Evolutionary conservation across 92 coral and sea anemone genomes (phyloP), one percentile per base, ranked within the genome.

Genomic region (Phenganax subtilis): DNA sequence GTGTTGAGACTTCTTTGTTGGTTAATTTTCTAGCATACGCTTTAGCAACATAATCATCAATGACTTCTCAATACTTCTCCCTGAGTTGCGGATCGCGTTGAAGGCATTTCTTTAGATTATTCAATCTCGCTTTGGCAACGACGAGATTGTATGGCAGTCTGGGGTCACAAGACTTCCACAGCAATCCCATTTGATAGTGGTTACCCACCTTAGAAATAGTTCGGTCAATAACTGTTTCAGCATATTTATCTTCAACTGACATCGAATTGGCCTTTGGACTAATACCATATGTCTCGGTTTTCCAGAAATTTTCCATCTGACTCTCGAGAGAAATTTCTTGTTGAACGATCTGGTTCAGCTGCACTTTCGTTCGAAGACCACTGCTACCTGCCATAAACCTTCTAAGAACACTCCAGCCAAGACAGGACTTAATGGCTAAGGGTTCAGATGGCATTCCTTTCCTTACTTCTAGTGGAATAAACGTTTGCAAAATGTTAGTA

Each of bases 241-340:
- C 84, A 47, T 52, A 51, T 65, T 68, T 70, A 65, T 85, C 87
- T 62, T 85, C 76, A 17, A 76, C 83, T 9, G 77, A 65, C 87
- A 84, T 75, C 37, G 83, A 71, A 66, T 77, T 55, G 57, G 68
- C 29, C 17, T 55, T 44, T 44, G 54, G 67, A 15, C 25, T 27
- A 16, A 62, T 54, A 51, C 86, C 89, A 83, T 82, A 64, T 25
- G 91, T 86, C 60, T 83, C 86, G 15, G 64, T 51, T 47, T 77
- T 86, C 89, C 91, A 89, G 79, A 89, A 89, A 51, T 83, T 30
- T 51, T 89, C 87, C 27, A 86, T 74, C 73, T 89, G 89, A 37
- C 55, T 47, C 81, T 75, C 80, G 10, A 86, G 87, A 30, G 92
- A 54, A 75, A 84, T 52, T 63, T 88, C 89, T 37, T 81, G 86